These are phyloP conservation scores for Rhagophthalmus giganteus DNA, from an alignment of 2,888 invertebrate species.

Conservation along the genomic window DNA sequence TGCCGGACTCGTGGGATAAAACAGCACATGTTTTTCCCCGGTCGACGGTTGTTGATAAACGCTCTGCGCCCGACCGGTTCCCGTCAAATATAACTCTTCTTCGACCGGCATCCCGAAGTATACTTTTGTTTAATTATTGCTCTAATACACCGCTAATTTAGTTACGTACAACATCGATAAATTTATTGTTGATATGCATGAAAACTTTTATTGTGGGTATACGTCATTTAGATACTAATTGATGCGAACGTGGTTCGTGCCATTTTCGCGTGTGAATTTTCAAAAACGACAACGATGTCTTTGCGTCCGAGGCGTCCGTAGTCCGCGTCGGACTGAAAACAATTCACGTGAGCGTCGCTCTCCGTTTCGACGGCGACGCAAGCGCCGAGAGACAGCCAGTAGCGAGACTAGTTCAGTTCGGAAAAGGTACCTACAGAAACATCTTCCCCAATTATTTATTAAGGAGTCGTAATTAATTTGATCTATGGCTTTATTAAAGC, in stretches of 20 bases:
- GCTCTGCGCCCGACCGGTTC: slow-evolving; percentile 51
- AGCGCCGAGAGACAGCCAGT: slow-evolving; percentile 38
- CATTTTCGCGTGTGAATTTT: slow-evolving; percentile 1
- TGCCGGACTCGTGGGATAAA: slow-evolving; percentile 55
- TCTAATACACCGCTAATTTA: slow-evolving; percentile 14
- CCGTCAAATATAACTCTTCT: slow-evolving; percentile 51
- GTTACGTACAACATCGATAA: slow-evolving; percentile 6
- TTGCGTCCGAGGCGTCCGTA: slow-evolving; percentile 30
- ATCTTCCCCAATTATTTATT: slow-evolving; percentile 47
- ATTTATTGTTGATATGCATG: slow-evolving; percentile 9
- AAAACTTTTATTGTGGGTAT: too few relatives aligned
- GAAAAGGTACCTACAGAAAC: slow-evolving; percentile 18
- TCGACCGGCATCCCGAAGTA: slow-evolving; percentile 47
- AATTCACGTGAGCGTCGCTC: slow-evolving; percentile 41
- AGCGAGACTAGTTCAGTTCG: too few relatives aligned
- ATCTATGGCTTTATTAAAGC: slow-evolving; percentile 43
- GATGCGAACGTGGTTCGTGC: too few relatives aligned
- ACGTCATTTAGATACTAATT: too few relatives aligned
- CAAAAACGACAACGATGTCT: background rate
- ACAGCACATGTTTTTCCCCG: slow-evolving; percentile 56
- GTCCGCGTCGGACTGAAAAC: slow-evolving; percentile 47
- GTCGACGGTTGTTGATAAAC: slow-evolving; percentile 54
- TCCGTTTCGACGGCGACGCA: slow-evolving; percentile 34
- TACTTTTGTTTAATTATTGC: slow-evolving; percentile 15
- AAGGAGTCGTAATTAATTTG: slow-evolving; percentile 45